Evolutionary conservation across 2,888 invertebrate species (phyloP).

Genomic region (Mimumesa dahlbomi): DNA sequence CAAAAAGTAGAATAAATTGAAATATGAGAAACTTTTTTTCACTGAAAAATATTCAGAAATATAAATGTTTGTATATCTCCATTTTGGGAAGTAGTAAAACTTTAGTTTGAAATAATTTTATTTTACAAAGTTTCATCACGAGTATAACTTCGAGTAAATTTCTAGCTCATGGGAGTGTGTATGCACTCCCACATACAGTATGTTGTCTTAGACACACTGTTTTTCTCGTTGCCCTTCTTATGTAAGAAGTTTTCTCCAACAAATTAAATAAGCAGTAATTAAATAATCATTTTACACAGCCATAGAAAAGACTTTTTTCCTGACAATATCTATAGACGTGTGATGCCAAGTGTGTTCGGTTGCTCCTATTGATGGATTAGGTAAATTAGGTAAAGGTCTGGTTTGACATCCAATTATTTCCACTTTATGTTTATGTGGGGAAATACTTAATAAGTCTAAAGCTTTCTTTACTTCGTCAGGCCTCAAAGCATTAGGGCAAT

Average conservation of each 20-base stretch:
- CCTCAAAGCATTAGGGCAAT: constrained; percentile 72
- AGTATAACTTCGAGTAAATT: too few relatives aligned
- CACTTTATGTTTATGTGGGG: constrained; percentile 76
- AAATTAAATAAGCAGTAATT: constrained; percentile 39
- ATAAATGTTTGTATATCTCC: constrained; percentile 13
- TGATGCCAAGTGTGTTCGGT: constrained; percentile 66
- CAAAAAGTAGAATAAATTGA: constrained; percentile 38
- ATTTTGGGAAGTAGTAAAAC: background rate
- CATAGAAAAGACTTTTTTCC: constrained; percentile 72
- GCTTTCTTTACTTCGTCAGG: constrained; percentile 76
- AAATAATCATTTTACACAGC: constrained; percentile 56
- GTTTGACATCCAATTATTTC: constrained; percentile 76
- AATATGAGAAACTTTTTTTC: constrained; percentile 18
- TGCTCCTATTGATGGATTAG: constrained; percentile 46
- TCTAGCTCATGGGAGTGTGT: too few relatives aligned
- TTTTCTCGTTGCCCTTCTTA: constrained; percentile 4
- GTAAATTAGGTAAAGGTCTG: constrained; percentile 64
- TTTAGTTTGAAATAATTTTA: too few relatives aligned
- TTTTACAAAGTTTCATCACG: too few relatives aligned
- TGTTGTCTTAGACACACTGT: constrained; percentile 5
- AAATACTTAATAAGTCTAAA: constrained; percentile 77
- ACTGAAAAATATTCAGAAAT: constrained; percentile 37
- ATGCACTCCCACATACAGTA: too few relatives aligned
- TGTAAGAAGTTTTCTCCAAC: constrained; percentile 26
- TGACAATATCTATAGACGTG: constrained; percentile 67